Conservation (phyloP, 2,888 invertebrate genomes). For the Chromoteleia sp. region DNA sequence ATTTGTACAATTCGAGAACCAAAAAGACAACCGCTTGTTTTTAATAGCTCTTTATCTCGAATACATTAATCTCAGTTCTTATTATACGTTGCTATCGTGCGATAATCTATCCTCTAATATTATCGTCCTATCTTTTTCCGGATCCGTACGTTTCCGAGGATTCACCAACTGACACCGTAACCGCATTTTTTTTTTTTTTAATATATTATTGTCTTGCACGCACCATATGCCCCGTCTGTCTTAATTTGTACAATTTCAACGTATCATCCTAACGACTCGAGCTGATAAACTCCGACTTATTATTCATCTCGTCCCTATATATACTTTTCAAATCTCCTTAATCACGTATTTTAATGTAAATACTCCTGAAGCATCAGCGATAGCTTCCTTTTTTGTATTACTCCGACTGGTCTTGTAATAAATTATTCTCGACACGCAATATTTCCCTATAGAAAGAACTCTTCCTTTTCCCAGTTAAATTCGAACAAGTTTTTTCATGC, state of each 20-base stretch:
- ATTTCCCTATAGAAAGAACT: conserved; percentile 22
- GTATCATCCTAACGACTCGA: conserved; percentile 4
- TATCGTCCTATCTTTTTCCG: conserved; percentile 33
- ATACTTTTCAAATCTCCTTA: conserved; percentile 19
- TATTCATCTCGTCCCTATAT: conserved; percentile 22
- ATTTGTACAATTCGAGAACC: too few species aligned
- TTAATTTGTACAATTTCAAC: conserved; percentile 36
- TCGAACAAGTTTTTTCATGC: conserved; percentile 26
- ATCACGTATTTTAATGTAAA: conserved; percentile 20
- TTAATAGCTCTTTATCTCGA: conserved; percentile 11
- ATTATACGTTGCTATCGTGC: conserved; percentile 42
- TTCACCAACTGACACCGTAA: conserved; percentile 38
- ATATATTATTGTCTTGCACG: conserved; percentile 46
- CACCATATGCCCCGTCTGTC: conserved; percentile 45
- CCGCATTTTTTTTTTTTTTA: conserved; percentile 25
- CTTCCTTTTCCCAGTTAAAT: conserved; percentile 3
- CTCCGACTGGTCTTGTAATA: neutral
- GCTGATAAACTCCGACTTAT: conserved; percentile 39
- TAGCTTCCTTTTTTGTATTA: conserved; percentile 19
- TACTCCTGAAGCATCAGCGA: conserved; percentile 6
- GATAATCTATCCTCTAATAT: conserved; percentile 41
- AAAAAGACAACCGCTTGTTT: conserved; percentile 6
- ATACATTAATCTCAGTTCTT: conserved; percentile 36
- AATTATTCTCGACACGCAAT: conserved; percentile 24
- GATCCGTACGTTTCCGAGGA: conserved; percentile 38